phyloP scores from a whole-genome alignment of 2,888 invertebrate genomes.

The Suillia variegata region DNA sequence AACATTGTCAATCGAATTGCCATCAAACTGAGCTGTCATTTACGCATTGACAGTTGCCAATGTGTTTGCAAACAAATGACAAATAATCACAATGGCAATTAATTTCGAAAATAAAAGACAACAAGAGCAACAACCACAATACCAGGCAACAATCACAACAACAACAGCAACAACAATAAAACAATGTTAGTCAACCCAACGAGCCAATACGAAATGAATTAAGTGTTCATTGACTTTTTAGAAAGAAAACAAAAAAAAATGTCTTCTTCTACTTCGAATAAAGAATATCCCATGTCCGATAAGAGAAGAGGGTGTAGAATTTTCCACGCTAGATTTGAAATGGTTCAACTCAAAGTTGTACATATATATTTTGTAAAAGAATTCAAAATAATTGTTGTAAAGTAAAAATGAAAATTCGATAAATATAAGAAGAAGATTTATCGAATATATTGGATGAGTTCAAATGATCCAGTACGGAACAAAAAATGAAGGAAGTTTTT shows the following conservation, averaged over 20 bases:
- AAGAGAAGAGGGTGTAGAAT: no score
- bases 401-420: no score
- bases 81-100: neutral
- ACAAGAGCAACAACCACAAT: neutral
- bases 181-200: constrained; percentile 6
- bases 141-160: constrained; percentile 10
- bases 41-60: neutral
- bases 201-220: constrained; percentile 13
- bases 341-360: no score
- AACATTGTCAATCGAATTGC: neutral
- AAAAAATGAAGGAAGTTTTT: no score
- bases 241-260: neutral
- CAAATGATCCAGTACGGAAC: no score
- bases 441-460: no score
- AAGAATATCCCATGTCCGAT: neutral
- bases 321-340: no score
- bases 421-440: no score
- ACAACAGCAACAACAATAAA: constrained; percentile 6
- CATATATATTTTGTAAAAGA: no score
- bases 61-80: neutral
- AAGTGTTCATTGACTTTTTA: constrained; percentile 22
- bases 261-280: no score
- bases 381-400: no score
- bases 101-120: neutral
- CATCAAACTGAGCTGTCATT: neutral